phyloP scores from a whole-genome alignment of 2,113 vertebrate species.

The Elgaria multicarinata region DNA sequence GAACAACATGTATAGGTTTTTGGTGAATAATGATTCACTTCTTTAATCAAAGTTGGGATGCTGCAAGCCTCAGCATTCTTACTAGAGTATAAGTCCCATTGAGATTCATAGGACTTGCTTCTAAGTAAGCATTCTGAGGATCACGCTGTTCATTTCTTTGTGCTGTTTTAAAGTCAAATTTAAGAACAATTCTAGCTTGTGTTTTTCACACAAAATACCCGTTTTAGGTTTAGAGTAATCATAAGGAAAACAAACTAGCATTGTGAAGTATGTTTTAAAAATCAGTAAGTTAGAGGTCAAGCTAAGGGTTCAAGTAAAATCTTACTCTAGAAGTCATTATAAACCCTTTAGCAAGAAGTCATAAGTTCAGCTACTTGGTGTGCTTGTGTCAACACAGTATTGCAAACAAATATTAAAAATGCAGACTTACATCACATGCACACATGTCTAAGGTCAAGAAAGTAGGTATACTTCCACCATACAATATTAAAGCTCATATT shows the following conservation, averaged over 20 bases:
- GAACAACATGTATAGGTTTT: background rate
- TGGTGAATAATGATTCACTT: background rate
- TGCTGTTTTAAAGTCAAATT: background rate
- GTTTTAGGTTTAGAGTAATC: background rate
- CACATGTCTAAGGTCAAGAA: background rate
- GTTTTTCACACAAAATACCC: background rate
- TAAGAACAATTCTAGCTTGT: background rate
- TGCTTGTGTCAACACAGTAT: background rate
- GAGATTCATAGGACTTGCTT: background rate
- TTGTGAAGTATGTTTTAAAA: background rate
- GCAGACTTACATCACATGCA: background rate
- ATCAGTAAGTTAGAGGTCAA: too few species aligned
- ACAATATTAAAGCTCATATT: background rate
- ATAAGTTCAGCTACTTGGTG: background rate
- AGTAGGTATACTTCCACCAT: background rate
- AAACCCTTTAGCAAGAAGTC: background rate
- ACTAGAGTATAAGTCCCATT: background rate
- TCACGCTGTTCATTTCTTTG: background rate
- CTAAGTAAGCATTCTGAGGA: background rate
- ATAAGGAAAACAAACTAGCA: background rate
- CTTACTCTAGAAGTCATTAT: background rate
- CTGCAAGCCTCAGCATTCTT: background rate
- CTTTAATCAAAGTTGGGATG: background rate
- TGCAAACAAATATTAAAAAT: background rate
- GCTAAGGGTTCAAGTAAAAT: background rate